These are phyloP conservation scores for Diarsia rubi DNA, from an alignment of 2,888 invertebrate genomes.

Conservation along the genomic window DNA sequence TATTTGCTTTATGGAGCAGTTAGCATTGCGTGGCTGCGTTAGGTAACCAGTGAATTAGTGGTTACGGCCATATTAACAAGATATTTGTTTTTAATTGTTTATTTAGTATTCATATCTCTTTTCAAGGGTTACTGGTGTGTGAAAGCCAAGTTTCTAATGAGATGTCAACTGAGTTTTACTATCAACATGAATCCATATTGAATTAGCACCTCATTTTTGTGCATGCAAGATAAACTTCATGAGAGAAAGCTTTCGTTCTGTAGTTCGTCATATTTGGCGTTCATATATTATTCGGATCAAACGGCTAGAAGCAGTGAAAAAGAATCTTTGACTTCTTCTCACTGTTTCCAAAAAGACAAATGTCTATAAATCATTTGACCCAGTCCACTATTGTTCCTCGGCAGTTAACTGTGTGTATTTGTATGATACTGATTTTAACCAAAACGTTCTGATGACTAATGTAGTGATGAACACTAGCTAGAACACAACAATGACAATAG, in stretches of 20 bases:
- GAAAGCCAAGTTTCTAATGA: background rate
- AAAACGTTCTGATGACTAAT: background rate
- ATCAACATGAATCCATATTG: background rate
- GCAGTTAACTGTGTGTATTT: background rate
- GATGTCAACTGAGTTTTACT: background rate
- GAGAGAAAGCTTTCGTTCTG: background rate
- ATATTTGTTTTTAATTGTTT: conserved; percentile 39
- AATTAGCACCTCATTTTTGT: background rate
- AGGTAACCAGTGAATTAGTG: conserved; percentile 38
- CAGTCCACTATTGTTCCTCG: background rate
- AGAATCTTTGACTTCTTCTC: background rate
- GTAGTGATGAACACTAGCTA: conserved; percentile 2
- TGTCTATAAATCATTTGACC: too few species aligned
- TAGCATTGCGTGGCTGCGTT: conserved; percentile 51
- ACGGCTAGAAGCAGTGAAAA: background rate
- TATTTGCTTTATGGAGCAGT: conserved; percentile 53
- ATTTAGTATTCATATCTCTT: background rate
- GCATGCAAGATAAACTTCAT: background rate
- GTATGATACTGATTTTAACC: background rate
- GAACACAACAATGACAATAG: conserved; percentile 2
- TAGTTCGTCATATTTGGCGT: background rate
- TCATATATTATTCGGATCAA: background rate
- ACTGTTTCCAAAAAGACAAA: background rate
- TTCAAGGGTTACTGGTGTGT: background rate
- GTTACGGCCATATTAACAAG: conserved; percentile 25